Evolutionary conservation across 1,140 invertebrate species (phyloP), one percentile per base, ranked within the genome.

Genomic region (Hormaphis cornu): DNA sequence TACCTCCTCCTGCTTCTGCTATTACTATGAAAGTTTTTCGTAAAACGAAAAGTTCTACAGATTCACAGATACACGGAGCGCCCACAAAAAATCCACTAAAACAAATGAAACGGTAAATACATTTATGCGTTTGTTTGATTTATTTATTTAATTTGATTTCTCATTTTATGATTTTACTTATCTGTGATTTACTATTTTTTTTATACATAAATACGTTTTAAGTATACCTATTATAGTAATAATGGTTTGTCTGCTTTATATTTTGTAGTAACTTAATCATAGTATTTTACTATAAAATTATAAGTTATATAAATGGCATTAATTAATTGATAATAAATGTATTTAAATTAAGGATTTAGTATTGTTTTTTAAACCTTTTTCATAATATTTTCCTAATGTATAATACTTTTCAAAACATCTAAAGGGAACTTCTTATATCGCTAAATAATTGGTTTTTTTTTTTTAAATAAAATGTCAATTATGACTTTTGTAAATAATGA

Each of bases 21-120:
- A 66, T 66, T 16, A 66, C 61, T 66, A 66, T 66, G 61, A 66
- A 66, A 3, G 61, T 66, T 7, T 66, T 66, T 33, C 18, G 61
- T 35, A 66, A 50, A 24, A 46, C 20, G 35, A 44, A 66, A 35
- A 66, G 18, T 22, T 66, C 61, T 10, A 22, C 28, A 14, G 18
- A 66, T 14, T 66, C n/a, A 16, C 44, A 9, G 16, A 66, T 66
- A 50, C 18, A n/a, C 33, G 61, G 61, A 10, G 61, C 61, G n/a
- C 61, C 61, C 2, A 66, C 5, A 33, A 66, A 66, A 48, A 66
- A 66, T 66, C 61, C 61, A 18, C 16, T 66, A 7, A 66, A 66
- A 50, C 44, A 50, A 33, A 30, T 66, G 28, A 66, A 66, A 66
- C 26, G 61, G 28, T 66, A 66, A 66, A 66, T 58, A 58, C 12